Evolutionary conservation across 1,140 invertebrate species (phyloP).

Genomic region (Bradynema listronoti): DNA sequence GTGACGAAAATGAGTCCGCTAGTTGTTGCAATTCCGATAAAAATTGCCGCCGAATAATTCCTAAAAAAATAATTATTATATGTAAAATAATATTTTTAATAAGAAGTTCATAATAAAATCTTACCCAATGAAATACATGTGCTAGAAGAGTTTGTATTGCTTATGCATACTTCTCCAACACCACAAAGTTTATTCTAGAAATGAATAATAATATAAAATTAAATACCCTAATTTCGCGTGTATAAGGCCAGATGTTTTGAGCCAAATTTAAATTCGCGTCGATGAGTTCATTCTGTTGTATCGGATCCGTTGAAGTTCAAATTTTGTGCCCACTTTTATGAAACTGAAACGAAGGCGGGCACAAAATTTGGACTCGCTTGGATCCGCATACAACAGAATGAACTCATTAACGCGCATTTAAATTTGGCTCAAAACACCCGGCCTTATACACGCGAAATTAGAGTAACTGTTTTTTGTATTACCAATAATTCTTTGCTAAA

Average conservation of each 20-base stretch:
- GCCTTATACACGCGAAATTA: too few relatives aligned
- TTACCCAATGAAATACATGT: conserved; percentile 28
- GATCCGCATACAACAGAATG: too few relatives aligned
- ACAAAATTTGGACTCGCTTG: too few relatives aligned
- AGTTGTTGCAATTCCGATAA: not conserved
- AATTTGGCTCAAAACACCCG: too few relatives aligned
- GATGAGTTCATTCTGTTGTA: too few relatives aligned
- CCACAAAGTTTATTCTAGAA: conserved; percentile 29
- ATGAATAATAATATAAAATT: not conserved
- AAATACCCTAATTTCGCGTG: conserved; percentile 11
- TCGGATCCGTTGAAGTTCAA: too few relatives aligned
- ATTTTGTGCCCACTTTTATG: too few relatives aligned
- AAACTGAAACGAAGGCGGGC: too few relatives aligned
- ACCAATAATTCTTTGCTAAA: conserved; percentile 4
- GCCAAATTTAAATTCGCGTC: too few relatives aligned
- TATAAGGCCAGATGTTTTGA: too few relatives aligned
- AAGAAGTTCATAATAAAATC: not conserved
- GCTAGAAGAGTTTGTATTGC: conserved; percentile 7
- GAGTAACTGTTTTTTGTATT: too few relatives aligned
- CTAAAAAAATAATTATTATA: not conserved
- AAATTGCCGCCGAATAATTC: not conserved
- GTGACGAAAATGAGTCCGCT: not conserved
- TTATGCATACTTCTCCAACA: conserved; percentile 21
- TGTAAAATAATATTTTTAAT: not conserved
- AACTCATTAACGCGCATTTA: too few relatives aligned